phyloP scores from a whole-genome alignment of 2,888 invertebrate species.

The Frankliniella fusca region DNA sequence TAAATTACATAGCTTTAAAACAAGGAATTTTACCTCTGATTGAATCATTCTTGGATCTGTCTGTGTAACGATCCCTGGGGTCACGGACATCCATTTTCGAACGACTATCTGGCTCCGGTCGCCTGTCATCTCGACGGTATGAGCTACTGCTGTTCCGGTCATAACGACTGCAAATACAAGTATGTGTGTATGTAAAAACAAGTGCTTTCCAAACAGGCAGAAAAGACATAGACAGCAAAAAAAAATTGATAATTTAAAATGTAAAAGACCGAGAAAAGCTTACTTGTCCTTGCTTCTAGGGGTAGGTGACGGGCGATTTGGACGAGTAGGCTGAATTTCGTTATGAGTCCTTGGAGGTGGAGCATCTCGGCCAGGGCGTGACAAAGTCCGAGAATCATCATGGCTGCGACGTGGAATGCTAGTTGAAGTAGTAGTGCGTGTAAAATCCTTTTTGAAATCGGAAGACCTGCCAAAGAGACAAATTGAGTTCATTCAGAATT shows the following conservation, averaged over 20 bases:
- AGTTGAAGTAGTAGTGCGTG: not conserved
- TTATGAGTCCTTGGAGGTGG: not conserved
- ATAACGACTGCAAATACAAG: not conserved
- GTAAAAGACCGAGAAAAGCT: too few species aligned
- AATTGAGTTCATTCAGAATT: too few species aligned
- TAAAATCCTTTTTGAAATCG: not conserved
- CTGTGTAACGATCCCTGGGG: not conserved
- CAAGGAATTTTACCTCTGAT: not conserved
- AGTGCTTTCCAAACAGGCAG: not conserved
- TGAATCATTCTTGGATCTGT: not conserved
- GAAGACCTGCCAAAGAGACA: not conserved
- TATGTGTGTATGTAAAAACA: not conserved
- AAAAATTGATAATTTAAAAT: too few species aligned
- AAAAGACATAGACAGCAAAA: too few species aligned
- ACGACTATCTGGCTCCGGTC: not conserved
- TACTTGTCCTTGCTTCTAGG: not conserved
- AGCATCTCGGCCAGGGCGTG: not conserved
- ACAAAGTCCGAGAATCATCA: not conserved
- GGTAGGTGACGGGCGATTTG: not conserved
- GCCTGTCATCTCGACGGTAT: not conserved
- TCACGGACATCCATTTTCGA: constrained; percentile 2
- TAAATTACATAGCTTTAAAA: not conserved
- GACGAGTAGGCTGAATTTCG: not conserved
- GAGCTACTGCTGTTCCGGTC: not conserved
- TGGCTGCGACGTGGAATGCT: not conserved